Percentiles rank a stretch among this genome's conserved stretches.
Evolutionary conservation across 2,113 vertebrate genomes (phyloP).

Genomic region (Apodemus sylvaticus): DNA sequence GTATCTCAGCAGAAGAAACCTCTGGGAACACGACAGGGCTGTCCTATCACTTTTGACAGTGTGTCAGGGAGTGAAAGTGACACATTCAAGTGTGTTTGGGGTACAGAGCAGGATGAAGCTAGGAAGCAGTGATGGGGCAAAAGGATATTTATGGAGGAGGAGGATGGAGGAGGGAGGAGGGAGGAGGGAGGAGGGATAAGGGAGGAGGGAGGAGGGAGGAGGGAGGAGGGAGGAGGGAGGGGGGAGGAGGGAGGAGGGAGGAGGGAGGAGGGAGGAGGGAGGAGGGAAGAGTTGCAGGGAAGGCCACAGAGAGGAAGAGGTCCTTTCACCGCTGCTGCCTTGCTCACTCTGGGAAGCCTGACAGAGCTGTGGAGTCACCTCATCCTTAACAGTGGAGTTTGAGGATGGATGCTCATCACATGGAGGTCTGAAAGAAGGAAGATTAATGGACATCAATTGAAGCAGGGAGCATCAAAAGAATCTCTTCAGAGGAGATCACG

Average conservation of each 20-base stretch:
- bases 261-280: neutral
- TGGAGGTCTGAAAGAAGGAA: constrained; percentile 51
- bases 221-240: too few species aligned
- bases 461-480: constrained; percentile 46
- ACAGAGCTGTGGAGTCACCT: neutral
- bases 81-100: neutral
- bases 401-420: constrained; percentile 46
- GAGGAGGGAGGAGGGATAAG: neutral
- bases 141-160: neutral
- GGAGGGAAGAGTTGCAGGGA: neutral
- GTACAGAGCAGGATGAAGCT: neutral
- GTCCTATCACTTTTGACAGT: too few species aligned
- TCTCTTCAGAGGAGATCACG: constrained; percentile 37
- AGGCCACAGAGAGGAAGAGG: neutral
- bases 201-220: accelerated
- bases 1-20: constrained; percentile 59
- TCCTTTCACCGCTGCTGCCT: neutral
- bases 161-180: neutral
- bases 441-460: constrained; percentile 67
- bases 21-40: neutral
- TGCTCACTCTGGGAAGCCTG: neutral
- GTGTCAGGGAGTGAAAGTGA: neutral
- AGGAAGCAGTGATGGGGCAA: neutral
- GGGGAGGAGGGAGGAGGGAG: too few species aligned
- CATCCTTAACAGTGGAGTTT: constrained; percentile 36